These are phyloP conservation scores for Catocala fraxini DNA, from an alignment of 2,888 invertebrate species.

Conservation along the genomic window DNA sequence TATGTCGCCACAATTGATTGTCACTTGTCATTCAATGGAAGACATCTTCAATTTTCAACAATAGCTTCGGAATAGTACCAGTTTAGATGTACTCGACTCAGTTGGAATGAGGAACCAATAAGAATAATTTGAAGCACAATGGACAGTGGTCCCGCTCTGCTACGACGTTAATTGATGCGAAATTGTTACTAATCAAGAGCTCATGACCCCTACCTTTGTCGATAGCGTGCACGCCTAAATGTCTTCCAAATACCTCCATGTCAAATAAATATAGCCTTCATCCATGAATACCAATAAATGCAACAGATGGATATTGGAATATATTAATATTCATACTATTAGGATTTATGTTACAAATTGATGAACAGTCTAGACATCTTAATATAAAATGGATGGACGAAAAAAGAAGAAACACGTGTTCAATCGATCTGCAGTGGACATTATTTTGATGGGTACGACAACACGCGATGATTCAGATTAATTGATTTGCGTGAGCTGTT, in stretches of 20 bases:
- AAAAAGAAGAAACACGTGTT: constrained; percentile 55
- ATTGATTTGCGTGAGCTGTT: constrained; percentile 69
- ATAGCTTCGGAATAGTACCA: constrained; percentile 42
- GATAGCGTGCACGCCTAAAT: constrained; percentile 58
- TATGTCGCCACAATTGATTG: constrained; percentile 34
- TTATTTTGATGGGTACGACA: constrained; percentile 57
- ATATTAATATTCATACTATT: constrained; percentile 32
- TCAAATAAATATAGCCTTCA: constrained; percentile 47
- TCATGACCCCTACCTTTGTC: constrained; percentile 65
- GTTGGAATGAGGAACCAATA: constrained; percentile 80
- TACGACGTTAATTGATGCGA: constrained; percentile 79
- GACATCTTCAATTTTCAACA: constrained; percentile 44
- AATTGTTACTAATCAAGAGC: constrained; percentile 82
- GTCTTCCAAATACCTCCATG: constrained; percentile 35
- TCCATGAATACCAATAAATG: background rate
- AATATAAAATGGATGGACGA: constrained; percentile 34
- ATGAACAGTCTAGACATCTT: constrained; percentile 43
- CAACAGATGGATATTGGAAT: constrained; percentile 14
- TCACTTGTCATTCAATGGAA: constrained; percentile 32
- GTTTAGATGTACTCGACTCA: constrained; percentile 32
- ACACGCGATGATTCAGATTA: constrained; percentile 72
- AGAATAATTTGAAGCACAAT: constrained; percentile 76
- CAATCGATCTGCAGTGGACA: constrained; percentile 45
- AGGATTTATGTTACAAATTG: constrained; percentile 26
- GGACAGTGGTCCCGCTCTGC: constrained; percentile 62